These are phyloP conservation scores for Hypomecis punctinalis DNA, from an alignment of 2,888 invertebrate genomes.

Conservation along the genomic window DNA sequence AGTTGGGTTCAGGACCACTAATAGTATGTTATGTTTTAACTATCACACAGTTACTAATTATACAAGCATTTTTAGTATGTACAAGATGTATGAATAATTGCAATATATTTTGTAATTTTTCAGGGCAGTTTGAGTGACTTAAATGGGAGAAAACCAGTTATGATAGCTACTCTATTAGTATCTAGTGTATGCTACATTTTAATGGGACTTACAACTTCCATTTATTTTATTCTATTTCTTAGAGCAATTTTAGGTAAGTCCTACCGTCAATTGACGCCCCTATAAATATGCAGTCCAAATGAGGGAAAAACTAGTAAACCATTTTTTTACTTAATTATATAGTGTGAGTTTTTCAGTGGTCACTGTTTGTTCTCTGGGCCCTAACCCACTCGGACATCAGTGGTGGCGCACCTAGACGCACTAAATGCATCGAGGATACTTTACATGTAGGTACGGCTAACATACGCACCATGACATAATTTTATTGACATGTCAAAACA, in stretches of 20 bases:
- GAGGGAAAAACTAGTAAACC: too few relatives aligned
- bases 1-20: conserved; percentile 87
- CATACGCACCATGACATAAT: too few relatives aligned
- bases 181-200: conserved; percentile 81
- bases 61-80: too few relatives aligned
- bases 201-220: conserved; percentile 80
- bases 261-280: background rate
- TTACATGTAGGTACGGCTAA: too few relatives aligned
- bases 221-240: conserved; percentile 78
- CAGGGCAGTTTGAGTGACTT: conserved; percentile 88
- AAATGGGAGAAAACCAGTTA: conserved; percentile 83
- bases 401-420: too few relatives aligned
- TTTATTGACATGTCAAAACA: too few relatives aligned
- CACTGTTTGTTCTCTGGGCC: too few relatives aligned
- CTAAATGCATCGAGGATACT: too few relatives aligned
- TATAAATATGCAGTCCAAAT: too few relatives aligned
- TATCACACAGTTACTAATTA: background rate
- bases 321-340: too few relatives aligned
- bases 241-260: conserved; percentile 84
- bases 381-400: too few relatives aligned
- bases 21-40: conserved; percentile 74
- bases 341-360: too few relatives aligned
- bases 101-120: conserved; percentile 51
- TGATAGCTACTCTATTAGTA: conserved; percentile 78
- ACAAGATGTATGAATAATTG: background rate